Conservation (phyloP, 2,888 invertebrate genomes). For the Stegana nigrithorax region DNA sequence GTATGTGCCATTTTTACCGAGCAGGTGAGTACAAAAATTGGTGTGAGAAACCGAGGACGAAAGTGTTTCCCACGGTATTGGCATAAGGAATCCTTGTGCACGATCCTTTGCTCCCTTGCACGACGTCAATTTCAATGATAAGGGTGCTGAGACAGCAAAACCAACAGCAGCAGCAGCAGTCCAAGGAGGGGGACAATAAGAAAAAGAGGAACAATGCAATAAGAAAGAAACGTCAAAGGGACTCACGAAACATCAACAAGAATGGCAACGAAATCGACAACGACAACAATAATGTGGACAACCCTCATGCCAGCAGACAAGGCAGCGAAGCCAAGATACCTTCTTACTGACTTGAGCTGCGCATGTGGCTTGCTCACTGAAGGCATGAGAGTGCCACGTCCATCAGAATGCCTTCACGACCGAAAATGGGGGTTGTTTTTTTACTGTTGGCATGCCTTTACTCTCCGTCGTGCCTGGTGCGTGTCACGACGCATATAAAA, state of each 20-base stretch:
- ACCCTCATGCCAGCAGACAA: constrained; percentile 51
- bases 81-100: constrained; percentile 37
- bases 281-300: no score
- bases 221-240: constrained; percentile 49
- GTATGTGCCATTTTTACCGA: constrained; percentile 40
- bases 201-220: constrained; percentile 46
- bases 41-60: constrained; percentile 68
- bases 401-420: constrained; percentile 23
- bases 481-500: constrained; percentile 49
- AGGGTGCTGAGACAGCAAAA: constrained; percentile 41
- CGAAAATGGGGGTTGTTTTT: constrained; percentile 27
- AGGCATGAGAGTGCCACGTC: background rate
- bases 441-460: constrained; percentile 18
- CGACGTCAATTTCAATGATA: constrained; percentile 49
- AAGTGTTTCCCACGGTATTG: constrained; percentile 69
- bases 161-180: constrained; percentile 5
- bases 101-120: constrained; percentile 53
- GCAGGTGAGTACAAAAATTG: constrained; percentile 66
- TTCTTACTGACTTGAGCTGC: no score
- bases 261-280: no score
- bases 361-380: no score
- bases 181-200: constrained; percentile 42
- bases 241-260: constrained; percentile 27
- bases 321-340: background rate
- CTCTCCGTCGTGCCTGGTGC: constrained; percentile 13